Conservation (phyloP, 1,140 invertebrate species). For the Lasioglossum albipes region DNA sequence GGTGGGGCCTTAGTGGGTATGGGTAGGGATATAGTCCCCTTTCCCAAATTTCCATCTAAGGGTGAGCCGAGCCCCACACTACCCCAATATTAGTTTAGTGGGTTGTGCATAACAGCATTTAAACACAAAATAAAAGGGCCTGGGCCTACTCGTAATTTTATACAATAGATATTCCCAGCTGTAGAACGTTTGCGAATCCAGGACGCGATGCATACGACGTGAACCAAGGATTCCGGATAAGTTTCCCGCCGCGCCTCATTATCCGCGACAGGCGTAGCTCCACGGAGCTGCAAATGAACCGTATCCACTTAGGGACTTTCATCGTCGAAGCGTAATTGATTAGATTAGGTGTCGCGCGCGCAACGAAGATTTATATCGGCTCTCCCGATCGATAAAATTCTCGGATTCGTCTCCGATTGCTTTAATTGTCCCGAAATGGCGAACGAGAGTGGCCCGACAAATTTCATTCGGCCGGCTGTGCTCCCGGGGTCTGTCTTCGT, state of each 20-base stretch:
- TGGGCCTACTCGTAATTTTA: no score
- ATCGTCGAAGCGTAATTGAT: conserved; percentile 3
- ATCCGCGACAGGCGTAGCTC: background rate
- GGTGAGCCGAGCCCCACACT: no score
- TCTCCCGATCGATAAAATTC: background rate
- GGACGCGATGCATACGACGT: background rate
- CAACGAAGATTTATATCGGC: background rate
- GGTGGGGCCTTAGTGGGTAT: no score
- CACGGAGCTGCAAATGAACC: background rate
- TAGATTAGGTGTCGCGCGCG: background rate
- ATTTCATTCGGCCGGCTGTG: background rate
- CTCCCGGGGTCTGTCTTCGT: background rate
- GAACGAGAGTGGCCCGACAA: no score
- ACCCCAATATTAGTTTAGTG: no score
- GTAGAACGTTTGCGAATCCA: no score
- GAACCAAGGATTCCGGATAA: background rate
- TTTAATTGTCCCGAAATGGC: background rate
- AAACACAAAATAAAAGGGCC: no score
- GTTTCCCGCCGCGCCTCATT: background rate
- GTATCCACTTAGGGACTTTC: conserved; percentile 2
- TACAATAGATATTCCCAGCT: no score
- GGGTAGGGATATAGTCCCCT: no score
- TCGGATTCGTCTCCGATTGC: conserved; percentile 4
- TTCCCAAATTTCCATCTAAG: no score
- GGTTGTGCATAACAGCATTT: no score